phyloP scores from a whole-genome alignment of 2,888 invertebrate species.

The Sesamia inferens region DNA sequence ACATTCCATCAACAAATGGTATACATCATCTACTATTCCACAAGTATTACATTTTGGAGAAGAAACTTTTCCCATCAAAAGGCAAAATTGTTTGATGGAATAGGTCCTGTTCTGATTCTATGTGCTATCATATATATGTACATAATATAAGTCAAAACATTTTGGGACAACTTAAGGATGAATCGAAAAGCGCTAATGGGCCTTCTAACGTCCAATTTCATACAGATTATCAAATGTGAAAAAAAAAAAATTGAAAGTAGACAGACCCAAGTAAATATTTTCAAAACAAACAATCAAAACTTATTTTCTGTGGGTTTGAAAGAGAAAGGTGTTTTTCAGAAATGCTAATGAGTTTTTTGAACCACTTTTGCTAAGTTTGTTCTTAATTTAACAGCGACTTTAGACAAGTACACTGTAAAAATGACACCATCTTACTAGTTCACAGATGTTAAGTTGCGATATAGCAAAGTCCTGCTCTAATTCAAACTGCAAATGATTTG shows the following conservation, averaged over 20 bases:
- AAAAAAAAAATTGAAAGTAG: conserved; percentile 31
- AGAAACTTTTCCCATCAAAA: too few species aligned
- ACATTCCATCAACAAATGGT: too few species aligned
- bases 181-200: neutral
- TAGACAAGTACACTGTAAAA: neutral
- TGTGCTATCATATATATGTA: too few species aligned
- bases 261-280: conserved; percentile 26
- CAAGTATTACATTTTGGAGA: too few species aligned
- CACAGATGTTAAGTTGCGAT: neutral
- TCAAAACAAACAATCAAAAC: conserved; percentile 27
- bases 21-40: too few species aligned
- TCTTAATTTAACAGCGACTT: neutral
- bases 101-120: too few species aligned
- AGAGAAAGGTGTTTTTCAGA: conserved; percentile 30
- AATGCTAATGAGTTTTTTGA: conserved; percentile 34
- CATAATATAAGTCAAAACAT: neutral
- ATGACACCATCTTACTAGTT: neutral
- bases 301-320: neutral
- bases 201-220: conserved; percentile 3
- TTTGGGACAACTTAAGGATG: neutral
- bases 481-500: neutral
- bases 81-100: too few species aligned
- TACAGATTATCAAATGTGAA: conserved; percentile 10
- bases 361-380: neutral
- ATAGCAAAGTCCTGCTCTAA: neutral